A percentile compares a stretch with the other conserved stretches of the same genome.
Evolutionary conservation across 2,113 vertebrate genomes (phyloP).

Genomic region (Corydoras maculifer): DNA sequence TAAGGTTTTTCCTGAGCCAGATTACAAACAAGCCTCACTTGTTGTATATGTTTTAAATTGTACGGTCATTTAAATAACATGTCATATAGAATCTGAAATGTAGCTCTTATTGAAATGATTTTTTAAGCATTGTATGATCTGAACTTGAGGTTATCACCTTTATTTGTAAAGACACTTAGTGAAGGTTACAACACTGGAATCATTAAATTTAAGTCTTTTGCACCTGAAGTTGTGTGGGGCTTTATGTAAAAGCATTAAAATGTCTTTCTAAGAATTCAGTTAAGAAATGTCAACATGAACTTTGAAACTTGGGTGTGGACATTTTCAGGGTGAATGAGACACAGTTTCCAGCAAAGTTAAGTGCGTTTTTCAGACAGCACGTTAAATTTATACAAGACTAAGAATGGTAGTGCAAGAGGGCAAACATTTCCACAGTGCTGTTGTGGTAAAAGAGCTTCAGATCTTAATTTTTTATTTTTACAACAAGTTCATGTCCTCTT

Average conservation of each 20-base stretch:
- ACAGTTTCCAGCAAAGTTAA: neutral
- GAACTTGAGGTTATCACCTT: neutral
- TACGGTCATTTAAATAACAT: too few relatives aligned
- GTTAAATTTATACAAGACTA: slow-evolving; percentile 1
- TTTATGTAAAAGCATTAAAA: too few relatives aligned
- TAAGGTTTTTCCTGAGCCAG: too few relatives aligned
- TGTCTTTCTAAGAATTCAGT: neutral
- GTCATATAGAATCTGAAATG: neutral
- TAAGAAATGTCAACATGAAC: slow-evolving; percentile 26
- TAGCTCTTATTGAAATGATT: neutral
- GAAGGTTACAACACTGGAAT: too few relatives aligned
- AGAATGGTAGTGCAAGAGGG: slow-evolving; percentile 17
- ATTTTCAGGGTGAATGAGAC: slow-evolving; percentile 5
- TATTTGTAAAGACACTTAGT: neutral
- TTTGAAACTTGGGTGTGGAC: slow-evolving; percentile 15
- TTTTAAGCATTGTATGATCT: too few relatives aligned
- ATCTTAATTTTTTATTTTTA: slow-evolving; percentile 43
- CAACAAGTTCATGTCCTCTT: slow-evolving; percentile 33
- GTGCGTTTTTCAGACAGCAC: slow-evolving; percentile 6
- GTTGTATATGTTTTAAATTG: too few relatives aligned
- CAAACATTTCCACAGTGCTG: slow-evolving; percentile 55
- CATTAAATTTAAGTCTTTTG: too few relatives aligned
- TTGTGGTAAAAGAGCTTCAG: slow-evolving; percentile 34
- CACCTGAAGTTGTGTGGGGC: too few relatives aligned
- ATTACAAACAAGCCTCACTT: too few relatives aligned